Evolutionary conservation across 53 echinoderm and acorn worm genomes (phyloP), one percentile per base, ranked within the genome.

Genomic region (Crossaster papposus): DNA sequence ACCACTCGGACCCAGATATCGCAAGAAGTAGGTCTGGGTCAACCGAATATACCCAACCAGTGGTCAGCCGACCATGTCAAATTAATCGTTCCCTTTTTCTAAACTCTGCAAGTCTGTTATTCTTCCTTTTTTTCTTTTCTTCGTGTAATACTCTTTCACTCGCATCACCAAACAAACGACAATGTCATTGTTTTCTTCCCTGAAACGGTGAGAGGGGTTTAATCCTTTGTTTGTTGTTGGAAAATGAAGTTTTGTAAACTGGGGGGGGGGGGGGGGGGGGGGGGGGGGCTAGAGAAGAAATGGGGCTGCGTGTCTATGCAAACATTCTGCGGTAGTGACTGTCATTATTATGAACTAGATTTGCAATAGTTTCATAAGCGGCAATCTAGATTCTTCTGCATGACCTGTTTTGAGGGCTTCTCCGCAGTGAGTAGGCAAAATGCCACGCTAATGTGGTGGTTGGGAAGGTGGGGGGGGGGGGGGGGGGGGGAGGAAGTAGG

Each of bases 221-320:
- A 63, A 81, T 81, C 81, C 81, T 32, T 33, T 81, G 81, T 81
- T 81, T 81, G 52, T 81, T 81, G 81, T 55, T 81, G 34, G 62
- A 62, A 6, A 20, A 15, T 62, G 58, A 81, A 54, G 54, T 81
- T 58, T 34, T 6, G n/a, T 81, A 62, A 81, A 81, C 63, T 30
- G 2, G 17, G 18, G 17, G 52, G 64, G 18, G 9, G 31, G 31
- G 22, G 14, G 22, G 18, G 35, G n/a, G n/a, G n/a, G n/a, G n/a
- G n/a, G n/a, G n/a, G n/a, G n/a, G n/a, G n/a, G n/a, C n/a, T n/a
- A n/a, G n/a, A n/a, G n/a, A n/a, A n/a, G n/a, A n/a, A 31, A 81
- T 36, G 11, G 5, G 30, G 23, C 28, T 35, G 34, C 18, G 24
- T 18, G 55, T 29, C 81, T 81, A 9, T 44, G 9, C 44, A 44